These are phyloP conservation scores for Rotaria macrura DNA, from an alignment of 2,888 invertebrate species.

Conservation along the genomic window DNA sequence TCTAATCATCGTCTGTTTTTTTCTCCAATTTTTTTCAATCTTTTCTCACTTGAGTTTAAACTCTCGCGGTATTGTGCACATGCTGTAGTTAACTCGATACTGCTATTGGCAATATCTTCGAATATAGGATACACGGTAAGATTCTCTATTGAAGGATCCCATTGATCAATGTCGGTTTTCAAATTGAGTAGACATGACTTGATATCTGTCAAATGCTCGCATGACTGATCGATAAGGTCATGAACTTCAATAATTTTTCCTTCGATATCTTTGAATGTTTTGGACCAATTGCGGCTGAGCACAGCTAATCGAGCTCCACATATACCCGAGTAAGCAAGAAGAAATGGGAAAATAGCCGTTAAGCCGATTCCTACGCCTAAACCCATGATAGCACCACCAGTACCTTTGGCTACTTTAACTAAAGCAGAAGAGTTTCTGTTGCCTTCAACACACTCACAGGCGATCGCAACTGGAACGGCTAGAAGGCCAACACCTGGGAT, in stretches of 20 bases:
- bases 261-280: not conserved
- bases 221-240: not conserved
- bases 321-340: not conserved
- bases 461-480: not conserved
- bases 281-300: not conserved
- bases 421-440: not conserved
- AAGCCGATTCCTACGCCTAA: not conserved
- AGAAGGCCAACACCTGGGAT: not conserved
- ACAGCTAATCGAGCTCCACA: not conserved
- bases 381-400: not conserved
- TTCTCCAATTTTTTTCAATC: not conserved
- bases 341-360: not conserved
- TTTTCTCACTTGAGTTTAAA: not conserved
- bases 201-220: not conserved
- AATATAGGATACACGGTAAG: not conserved
- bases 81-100: not conserved
- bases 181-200: not conserved
- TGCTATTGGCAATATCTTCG: not conserved
- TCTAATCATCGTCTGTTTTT: not conserved
- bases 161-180: not conserved
- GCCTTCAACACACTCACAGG: not conserved
- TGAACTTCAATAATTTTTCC: not conserved
- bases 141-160: not conserved
- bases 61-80: not conserved
- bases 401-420: not conserved